Conservation (phyloP, 2,797 vertebrate species). For the Centroberyx gerrardi region DNA sequence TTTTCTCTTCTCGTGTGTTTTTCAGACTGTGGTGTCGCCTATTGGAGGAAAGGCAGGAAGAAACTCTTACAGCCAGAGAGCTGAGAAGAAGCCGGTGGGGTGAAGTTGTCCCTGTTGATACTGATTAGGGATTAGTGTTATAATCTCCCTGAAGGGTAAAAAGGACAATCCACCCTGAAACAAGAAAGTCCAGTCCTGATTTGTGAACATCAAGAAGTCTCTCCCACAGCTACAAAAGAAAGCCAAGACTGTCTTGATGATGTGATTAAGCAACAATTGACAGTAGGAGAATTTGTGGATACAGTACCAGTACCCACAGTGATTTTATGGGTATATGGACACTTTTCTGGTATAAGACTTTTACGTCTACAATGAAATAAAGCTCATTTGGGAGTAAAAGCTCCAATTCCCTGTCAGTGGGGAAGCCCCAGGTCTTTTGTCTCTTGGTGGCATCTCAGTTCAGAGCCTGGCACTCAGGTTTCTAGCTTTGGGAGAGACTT, state of each 20-base stretch:
- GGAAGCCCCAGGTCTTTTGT: neutral
- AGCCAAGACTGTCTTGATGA: conserved; percentile 21
- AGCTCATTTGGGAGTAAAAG: conserved; percentile 9
- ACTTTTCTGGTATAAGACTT: conserved; percentile 4
- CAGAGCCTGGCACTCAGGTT: neutral
- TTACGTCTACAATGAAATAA: conserved; percentile 4
- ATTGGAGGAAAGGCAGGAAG: conserved; percentile 76
- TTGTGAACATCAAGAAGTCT: conserved; percentile 48
- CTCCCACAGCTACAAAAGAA: conserved; percentile 32
- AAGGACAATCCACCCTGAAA: conserved; percentile 47
- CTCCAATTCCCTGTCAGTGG: neutral
- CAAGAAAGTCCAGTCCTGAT: conserved; percentile 26
- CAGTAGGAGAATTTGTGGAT: conserved; percentile 9
- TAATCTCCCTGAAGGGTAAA: conserved; percentile 28
- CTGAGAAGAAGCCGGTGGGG: conserved; percentile 54
- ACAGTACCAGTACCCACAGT: conserved; percentile 1
- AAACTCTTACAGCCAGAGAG: conserved; percentile 53
- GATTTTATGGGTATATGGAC: conserved; percentile 15
- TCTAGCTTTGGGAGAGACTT: conserved; percentile 31
- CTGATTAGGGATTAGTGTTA: conserved; percentile 37
- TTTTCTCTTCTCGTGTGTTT: conserved; percentile 21
- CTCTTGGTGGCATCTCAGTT: conserved; percentile 5
- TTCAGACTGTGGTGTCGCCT: conserved; percentile 77
- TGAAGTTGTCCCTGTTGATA: conserved; percentile 32
- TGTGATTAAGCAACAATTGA: conserved; percentile 9